Conservation (phyloP, 2,888 invertebrate species). For the Drosophila helvetica region DNA sequence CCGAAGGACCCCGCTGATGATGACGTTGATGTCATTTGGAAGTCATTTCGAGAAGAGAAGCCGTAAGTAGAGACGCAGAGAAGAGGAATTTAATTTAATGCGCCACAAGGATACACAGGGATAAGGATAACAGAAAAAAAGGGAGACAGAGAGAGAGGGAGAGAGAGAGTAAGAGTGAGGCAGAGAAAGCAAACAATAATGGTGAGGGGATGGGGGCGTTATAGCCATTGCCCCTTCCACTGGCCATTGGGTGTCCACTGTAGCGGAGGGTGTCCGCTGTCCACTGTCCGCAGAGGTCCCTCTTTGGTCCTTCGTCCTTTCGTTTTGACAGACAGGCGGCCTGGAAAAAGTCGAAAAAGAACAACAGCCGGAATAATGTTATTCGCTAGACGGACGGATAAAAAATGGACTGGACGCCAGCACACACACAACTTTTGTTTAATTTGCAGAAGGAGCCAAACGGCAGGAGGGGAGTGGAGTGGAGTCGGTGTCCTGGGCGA, state of each 20-base stretch:
- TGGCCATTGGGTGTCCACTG: constrained; percentile 14
- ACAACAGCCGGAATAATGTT: constrained; percentile 48
- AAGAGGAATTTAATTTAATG: constrained; percentile 47
- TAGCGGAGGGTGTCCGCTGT: background rate
- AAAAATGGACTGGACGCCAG: constrained; percentile 13
- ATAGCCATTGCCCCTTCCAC: background rate
- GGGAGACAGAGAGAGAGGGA: too few relatives aligned
- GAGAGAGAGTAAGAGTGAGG: background rate
- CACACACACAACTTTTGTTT: constrained; percentile 67
- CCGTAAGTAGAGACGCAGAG: constrained; percentile 7
- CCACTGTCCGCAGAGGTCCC: constrained; percentile 9
- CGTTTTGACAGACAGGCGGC: constrained; percentile 31
- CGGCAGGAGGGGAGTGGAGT: background rate
- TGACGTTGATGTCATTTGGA: constrained; percentile 45
- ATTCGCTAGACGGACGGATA: constrained; percentile 36
- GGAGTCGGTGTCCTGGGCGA: background rate
- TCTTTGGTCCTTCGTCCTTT: constrained; percentile 32
- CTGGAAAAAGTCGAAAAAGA: constrained; percentile 42
- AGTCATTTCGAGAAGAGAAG: constrained; percentile 29
- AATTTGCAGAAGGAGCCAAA: constrained; percentile 54
- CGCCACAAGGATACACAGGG: constrained; percentile 8
- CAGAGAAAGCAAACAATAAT: constrained; percentile 37
- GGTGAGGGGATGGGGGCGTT: background rate
- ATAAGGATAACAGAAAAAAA: background rate
- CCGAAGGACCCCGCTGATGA: constrained; percentile 7